phyloP scores from a whole-genome alignment of 1,140 invertebrate genomes.

The Dysdera silvatica region DNA sequence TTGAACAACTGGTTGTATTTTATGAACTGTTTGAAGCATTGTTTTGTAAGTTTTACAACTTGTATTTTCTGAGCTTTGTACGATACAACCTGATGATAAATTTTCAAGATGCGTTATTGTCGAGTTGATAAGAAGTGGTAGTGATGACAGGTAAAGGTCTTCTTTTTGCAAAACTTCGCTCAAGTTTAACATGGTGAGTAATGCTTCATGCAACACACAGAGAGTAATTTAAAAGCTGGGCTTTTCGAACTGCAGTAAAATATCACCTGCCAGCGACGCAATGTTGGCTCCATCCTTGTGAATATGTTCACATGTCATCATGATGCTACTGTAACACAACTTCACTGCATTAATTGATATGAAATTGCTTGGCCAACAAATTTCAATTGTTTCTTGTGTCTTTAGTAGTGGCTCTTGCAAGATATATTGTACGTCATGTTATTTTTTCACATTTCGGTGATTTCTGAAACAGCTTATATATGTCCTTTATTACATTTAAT shows the following conservation, averaged over 20 bases:
- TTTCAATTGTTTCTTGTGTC: background rate
- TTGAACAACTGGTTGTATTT: background rate
- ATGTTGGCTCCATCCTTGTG: background rate
- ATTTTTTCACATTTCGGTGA: background rate
- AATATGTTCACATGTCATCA: background rate
- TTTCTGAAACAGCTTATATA: background rate
- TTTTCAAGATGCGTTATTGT: background rate
- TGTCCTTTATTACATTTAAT: background rate
- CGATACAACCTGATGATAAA: too few species aligned
- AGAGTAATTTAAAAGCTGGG: background rate
- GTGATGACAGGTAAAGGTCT: background rate
- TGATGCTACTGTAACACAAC: background rate
- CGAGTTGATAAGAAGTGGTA: background rate
- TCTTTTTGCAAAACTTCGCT: background rate
- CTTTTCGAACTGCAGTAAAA: background rate
- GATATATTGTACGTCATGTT: background rate
- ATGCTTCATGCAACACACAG: background rate
- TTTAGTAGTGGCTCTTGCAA: background rate
- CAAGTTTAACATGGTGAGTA: background rate
- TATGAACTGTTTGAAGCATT: background rate
- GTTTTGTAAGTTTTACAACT: background rate
- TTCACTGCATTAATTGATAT: background rate
- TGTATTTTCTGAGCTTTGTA: background rate
- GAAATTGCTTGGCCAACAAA: background rate
- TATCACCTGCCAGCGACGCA: background rate